These are phyloP conservation scores for Drosophila baimaii DNA, from an alignment of 1,140 invertebrate genomes.

Conservation along the genomic window DNA sequence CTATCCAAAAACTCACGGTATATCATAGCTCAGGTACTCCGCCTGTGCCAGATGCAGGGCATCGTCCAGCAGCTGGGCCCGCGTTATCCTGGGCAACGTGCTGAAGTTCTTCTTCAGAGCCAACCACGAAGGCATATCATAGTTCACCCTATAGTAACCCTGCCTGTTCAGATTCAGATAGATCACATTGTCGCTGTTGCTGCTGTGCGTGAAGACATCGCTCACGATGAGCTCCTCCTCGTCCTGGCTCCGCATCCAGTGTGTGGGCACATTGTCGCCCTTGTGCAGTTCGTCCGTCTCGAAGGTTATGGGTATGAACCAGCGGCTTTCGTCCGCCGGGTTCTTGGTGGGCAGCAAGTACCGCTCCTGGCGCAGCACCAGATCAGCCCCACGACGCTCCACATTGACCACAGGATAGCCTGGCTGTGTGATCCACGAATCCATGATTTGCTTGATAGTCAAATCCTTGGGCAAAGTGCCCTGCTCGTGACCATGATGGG, in stretches of 20 bases:
- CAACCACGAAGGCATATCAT: conserved; percentile 89
- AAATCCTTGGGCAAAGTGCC: conserved; percentile 84
- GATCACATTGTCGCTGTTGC: conserved; percentile 61
- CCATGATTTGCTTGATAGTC: conserved; percentile 89
- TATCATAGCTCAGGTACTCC: conserved; percentile 86
- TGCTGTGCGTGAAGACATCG: conserved; percentile 51
- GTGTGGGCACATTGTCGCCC: conserved; percentile 67
- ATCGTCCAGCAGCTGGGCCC: conserved; percentile 93
- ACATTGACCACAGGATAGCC: conserved; percentile 92
- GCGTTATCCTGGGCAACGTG: conserved; percentile 86
- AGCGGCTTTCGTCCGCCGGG: conserved; percentile 72
- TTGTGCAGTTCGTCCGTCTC: conserved; percentile 80
- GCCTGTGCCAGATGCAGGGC: conserved; percentile 90
- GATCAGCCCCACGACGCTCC: conserved; percentile 58
- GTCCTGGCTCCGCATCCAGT: conserved; percentile 71
- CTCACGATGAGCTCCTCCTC: conserved; percentile 63
- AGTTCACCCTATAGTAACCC: conserved; percentile 91
- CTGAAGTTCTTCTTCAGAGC: conserved; percentile 86
- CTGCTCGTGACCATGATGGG: conserved; percentile 84
- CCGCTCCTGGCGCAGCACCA: conserved; percentile 71
- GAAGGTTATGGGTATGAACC: conserved; percentile 87
- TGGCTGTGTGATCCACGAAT: conserved; percentile 92
- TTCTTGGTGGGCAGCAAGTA: conserved; percentile 67
- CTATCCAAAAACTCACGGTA: conserved; percentile 85
- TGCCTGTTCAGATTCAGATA: conserved; percentile 80